phyloP scores from a whole-genome alignment of 2,797 vertebrate genomes.

The Gymnocypris eckloni region DNA sequence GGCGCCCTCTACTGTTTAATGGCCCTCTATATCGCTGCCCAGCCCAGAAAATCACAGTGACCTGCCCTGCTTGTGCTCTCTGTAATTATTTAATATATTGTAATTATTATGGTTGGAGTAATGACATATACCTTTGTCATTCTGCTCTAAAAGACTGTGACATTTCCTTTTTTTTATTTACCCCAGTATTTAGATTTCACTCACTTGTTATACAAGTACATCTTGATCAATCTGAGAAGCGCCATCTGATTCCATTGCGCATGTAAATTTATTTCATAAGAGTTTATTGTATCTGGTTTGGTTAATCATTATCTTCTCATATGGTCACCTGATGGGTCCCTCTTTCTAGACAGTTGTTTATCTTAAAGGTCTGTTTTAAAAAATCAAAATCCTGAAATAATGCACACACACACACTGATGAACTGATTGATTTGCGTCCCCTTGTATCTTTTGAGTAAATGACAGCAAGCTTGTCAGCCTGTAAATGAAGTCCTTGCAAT shows the following conservation, averaged over 20 bases:
- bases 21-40: conserved; percentile 90
- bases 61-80: neutral
- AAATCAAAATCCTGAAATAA: neutral
- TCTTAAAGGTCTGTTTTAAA: neutral
- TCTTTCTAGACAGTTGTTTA: neutral
- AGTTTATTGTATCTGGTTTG: neutral
- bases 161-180: conserved; percentile 29
- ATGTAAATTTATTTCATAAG: neutral
- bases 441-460: neutral
- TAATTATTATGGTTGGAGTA: conserved; percentile 21
- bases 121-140: conserved; percentile 41
- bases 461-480: conserved; percentile 17
- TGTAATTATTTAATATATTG: conserved; percentile 29
- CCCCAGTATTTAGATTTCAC: neutral
- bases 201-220: conserved; percentile 22
- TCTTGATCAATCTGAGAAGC: neutral
- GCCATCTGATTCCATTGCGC: neutral
- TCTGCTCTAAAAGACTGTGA: conserved; percentile 42
- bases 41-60: conserved; percentile 76
- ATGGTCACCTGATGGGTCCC: neutral
- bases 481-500: conserved; percentile 35
- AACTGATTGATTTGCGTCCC: neutral
- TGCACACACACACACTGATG: neutral
- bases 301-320: neutral
- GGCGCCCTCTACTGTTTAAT: conserved; percentile 91